A percentile compares a stretch with the other conserved stretches of the same genome.
phyloP scores from a whole-genome alignment of 2,113 vertebrate species.

The Indri indri region DNA sequence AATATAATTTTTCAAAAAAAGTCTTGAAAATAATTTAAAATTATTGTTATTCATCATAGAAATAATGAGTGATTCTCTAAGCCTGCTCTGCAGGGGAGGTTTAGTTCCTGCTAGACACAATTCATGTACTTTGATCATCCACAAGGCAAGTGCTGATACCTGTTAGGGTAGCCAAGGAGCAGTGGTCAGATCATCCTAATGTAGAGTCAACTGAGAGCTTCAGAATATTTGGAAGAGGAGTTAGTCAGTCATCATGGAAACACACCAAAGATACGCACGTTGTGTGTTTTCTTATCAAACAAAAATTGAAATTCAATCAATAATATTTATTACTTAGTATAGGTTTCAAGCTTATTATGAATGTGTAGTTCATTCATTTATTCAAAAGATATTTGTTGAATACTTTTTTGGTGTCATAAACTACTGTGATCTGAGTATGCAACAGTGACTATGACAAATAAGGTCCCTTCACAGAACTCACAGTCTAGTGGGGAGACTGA shows the following conservation, averaged over 20 bases:
- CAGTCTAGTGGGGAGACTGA: neutral
- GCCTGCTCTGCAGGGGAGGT: neutral
- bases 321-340: neutral
- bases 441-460: neutral
- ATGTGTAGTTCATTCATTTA: neutral
- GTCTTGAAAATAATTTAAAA: neutral
- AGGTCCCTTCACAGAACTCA: neutral
- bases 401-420: neutral
- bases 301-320: neutral
- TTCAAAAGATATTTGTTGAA: neutral
- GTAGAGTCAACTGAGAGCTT: neutral
- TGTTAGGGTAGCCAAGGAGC: neutral
- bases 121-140: neutral
- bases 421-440: neutral
- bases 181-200: neutral
- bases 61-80: slow-evolving; percentile 5
- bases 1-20: neutral
- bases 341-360: neutral
- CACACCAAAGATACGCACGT: neutral
- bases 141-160: neutral
- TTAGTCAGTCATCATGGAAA: neutral
- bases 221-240: neutral
- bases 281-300: neutral
- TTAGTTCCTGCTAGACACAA: neutral
- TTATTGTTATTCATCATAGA: neutral